A percentile compares a stretch with the other conserved stretches of the same genome.
Evolutionary conservation across 2,797 vertebrate species (phyloP).

Genomic region (Hippopotamyrus pictus): DNA sequence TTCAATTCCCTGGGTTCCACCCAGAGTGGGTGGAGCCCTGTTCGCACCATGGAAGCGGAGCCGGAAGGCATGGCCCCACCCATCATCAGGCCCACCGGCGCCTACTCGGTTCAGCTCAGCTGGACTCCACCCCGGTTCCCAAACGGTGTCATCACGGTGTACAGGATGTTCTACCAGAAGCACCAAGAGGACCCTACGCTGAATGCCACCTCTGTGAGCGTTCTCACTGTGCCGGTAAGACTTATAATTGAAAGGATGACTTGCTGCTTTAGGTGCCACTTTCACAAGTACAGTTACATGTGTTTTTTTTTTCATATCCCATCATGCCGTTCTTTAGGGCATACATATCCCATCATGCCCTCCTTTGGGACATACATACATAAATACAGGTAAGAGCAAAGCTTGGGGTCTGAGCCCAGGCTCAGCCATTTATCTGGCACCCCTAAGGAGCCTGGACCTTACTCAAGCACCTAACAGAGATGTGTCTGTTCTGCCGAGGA

Average conservation of each 20-base stretch:
- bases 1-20: constrained; percentile 69
- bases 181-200: constrained; percentile 61
- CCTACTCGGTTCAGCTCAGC: constrained; percentile 61
- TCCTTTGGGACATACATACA: background rate
- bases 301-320: background rate
- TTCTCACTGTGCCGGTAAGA: constrained; percentile 79
- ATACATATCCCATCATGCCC: background rate
- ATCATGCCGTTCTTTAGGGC: background rate
- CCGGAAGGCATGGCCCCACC: constrained; percentile 69
- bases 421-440: background rate
- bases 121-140: constrained; percentile 72
- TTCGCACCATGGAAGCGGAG: constrained; percentile 67
- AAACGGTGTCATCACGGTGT: constrained; percentile 74
- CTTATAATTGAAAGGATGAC: background rate
- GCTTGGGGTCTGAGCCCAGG: background rate
- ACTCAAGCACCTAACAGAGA: background rate
- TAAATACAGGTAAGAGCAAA: background rate
- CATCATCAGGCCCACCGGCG: constrained; percentile 57
- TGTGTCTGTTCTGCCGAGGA: background rate
- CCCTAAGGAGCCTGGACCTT: background rate
- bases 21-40: constrained; percentile 70
- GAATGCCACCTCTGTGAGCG: constrained; percentile 55
- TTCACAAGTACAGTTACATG: background rate
- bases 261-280: background rate
- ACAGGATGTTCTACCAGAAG: constrained; percentile 72